phyloP scores from a whole-genome alignment of 2,113 vertebrate genomes.

The Dicerorhinus sumatrensis region DNA sequence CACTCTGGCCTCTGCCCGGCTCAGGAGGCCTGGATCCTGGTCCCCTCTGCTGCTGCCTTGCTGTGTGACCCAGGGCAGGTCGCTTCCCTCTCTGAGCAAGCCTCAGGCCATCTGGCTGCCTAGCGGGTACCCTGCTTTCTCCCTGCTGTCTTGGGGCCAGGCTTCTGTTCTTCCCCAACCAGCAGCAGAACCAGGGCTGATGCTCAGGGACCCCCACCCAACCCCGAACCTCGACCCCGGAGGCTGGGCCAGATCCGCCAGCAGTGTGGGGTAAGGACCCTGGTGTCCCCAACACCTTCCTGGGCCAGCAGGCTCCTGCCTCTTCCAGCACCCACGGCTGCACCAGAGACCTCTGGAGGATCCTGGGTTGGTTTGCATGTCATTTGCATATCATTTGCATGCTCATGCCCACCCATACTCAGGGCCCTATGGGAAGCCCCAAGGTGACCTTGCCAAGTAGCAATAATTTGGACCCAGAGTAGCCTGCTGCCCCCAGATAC shows the following conservation, averaged over 20 bases:
- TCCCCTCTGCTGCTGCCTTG: not conserved
- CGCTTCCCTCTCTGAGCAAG: not conserved
- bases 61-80: not conserved
- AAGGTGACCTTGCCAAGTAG: slow-evolving; percentile 66
- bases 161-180: slow-evolving; percentile 54
- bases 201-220: slow-evolving; percentile 62
- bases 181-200: slow-evolving; percentile 64
- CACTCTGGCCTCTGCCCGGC: not conserved
- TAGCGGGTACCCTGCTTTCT: slow-evolving; percentile 22
- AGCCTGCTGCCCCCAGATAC: slow-evolving; percentile 54
- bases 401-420: slow-evolving; percentile 53
- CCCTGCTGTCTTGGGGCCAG: slow-evolving; percentile 23
- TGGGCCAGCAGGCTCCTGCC: not conserved
- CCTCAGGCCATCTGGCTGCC: not conserved
- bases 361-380: slow-evolving; percentile 68
- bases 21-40: slow-evolving; percentile 32
- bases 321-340: not conserved
- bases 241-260: slow-evolving; percentile 13
- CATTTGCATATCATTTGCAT: slow-evolving; percentile 75
- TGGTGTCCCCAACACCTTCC: not conserved
- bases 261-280: not conserved
- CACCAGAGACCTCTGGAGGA: not conserved
- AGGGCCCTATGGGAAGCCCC: slow-evolving; percentile 61
- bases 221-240: not conserved
- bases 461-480: slow-evolving; percentile 77